Percentiles rank a stretch among this genome's conserved stretches.
Conservation (phyloP, 64 coral and sea anemone species). For the Acropora yongei region DNA sequence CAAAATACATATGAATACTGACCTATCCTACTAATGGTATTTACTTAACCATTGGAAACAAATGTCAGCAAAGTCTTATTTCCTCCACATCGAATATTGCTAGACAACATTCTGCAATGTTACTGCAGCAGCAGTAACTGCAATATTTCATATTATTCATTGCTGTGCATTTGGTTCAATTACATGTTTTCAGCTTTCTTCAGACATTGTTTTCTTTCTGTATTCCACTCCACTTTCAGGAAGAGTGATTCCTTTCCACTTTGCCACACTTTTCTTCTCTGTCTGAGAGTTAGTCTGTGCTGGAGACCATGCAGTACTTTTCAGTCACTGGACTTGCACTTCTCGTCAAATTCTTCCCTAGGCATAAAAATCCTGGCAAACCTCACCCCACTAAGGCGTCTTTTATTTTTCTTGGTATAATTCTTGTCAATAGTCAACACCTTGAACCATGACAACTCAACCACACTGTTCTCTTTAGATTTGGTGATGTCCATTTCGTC, state of each 20-base stretch:
- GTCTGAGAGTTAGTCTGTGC: neutral
- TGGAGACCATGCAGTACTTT: neutral
- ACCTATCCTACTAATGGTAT: too few relatives aligned
- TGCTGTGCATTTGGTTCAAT: too few relatives aligned
- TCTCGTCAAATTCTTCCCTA: conserved; percentile 17
- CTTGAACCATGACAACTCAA: conserved; percentile 19
- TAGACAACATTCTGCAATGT: too few relatives aligned
- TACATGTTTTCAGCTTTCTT: too few relatives aligned
- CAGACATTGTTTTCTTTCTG: too few relatives aligned
- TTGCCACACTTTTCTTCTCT: neutral
- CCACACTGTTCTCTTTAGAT: conserved; percentile 12
- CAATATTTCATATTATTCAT: too few relatives aligned
- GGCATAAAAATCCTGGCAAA: conserved; percentile 18
- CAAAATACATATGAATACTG: too few relatives aligned
- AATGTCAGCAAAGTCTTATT: too few relatives aligned
- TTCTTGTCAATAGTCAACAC: conserved; percentile 21
- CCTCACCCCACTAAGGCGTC: neutral
- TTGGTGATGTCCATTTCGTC: conserved; percentile 33
- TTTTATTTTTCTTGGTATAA: conserved; percentile 31
- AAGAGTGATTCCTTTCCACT: neutral
- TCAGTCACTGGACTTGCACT: neutral
- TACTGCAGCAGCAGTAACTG: too few relatives aligned
- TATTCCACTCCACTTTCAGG: too few relatives aligned
- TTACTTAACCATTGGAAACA: too few relatives aligned
- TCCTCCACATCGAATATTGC: too few relatives aligned